Evolutionary conservation across 2,797 vertebrate species (phyloP).

Genomic region (Apogon hyalosoma): DNA sequence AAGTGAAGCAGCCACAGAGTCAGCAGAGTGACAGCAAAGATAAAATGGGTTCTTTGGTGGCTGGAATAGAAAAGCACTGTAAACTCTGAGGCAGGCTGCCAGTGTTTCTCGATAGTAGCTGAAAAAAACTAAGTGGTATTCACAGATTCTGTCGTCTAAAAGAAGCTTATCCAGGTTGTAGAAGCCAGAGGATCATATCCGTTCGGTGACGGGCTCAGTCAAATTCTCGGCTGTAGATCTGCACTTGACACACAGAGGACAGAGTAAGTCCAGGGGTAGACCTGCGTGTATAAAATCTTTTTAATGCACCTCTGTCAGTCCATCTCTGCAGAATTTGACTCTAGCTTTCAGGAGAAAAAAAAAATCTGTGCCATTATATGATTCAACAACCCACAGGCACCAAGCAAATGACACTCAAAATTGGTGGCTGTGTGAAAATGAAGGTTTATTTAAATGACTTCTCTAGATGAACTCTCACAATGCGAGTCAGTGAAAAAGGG

Average conservation of each 20-base stretch:
- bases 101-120: conserved; percentile 68
- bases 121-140: conserved; percentile 60
- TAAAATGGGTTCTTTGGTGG: conserved; percentile 75
- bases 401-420: conserved; percentile 52
- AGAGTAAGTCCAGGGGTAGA: conserved; percentile 30
- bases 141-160: conserved; percentile 49
- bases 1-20: conserved; percentile 59
- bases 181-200: conserved; percentile 63
- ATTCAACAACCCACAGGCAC: conserved; percentile 56
- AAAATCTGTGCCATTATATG: conserved; percentile 55
- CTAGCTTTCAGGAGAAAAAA: conserved; percentile 27
- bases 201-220: conserved; percentile 51
- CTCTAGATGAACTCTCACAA: conserved; percentile 56
- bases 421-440: conserved; percentile 58
- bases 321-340: conserved; percentile 30
- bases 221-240: conserved; percentile 42
- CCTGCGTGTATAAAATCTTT: conserved; percentile 40
- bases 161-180: conserved; percentile 64
- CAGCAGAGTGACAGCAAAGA: conserved; percentile 70
- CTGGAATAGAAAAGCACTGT: conserved; percentile 71
- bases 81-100: conserved; percentile 68
- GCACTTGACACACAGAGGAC: conserved; percentile 41
- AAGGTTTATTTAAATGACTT: conserved; percentile 65
- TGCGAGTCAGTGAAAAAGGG: conserved; percentile 32
- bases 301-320: conserved; percentile 48